Base-by-base conservation (phyloP, 2,888 invertebrate genomes). In the Hypsopygia costalis region DNA sequence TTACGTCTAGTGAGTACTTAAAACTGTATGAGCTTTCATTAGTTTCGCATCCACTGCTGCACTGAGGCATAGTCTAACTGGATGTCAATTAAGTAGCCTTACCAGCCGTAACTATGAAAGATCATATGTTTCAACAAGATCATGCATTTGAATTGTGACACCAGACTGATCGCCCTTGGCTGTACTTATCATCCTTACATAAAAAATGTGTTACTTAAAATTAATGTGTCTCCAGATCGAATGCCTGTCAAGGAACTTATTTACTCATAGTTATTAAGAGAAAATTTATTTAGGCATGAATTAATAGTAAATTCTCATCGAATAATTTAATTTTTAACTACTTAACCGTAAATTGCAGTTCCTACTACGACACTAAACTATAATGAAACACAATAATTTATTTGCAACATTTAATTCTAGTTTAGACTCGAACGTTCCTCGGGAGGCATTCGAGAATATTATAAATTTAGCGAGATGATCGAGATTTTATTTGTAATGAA, bases 61-160 rank as follows among this genome's bases (percentile, higher is more conserved):
- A 49, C 55, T 49, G 63, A 59, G 64, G 61, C 51, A 52, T 50
- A 49, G 47, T 60, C 58, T 60, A 68, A 76, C 71, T 71, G 76
- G 73, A 71, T 76, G 85, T 86, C 85, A 86, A 86, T 87, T 87
- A 85, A 55, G 58, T 58, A 75, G 85, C 82, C 85, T 86, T 83
- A 77, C 72, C 72, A 69, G 59, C 74, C 65, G 70, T 61, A 62
- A 68, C 72, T 68, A 66, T 70, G 73, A 65, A 74, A 72, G 73
- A 64, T 63, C 69, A 70, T 68, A 62, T 58, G 61, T 55, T 60
- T 62, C 68, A 58, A 49, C 57, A 57, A 62, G 55, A 67, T 55
- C 57, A 59, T 72, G 72, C 73, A 72, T 70, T 74, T 73, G 63
- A 68, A 52, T 76, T 73, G 71, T 68, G 72, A 62, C 41, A 63